Evolutionary conservation across 92 coral and sea anemone species (phyloP), one percentile per base, ranked within the genome.

Genomic region (Parazoanthus atlanticus): DNA sequence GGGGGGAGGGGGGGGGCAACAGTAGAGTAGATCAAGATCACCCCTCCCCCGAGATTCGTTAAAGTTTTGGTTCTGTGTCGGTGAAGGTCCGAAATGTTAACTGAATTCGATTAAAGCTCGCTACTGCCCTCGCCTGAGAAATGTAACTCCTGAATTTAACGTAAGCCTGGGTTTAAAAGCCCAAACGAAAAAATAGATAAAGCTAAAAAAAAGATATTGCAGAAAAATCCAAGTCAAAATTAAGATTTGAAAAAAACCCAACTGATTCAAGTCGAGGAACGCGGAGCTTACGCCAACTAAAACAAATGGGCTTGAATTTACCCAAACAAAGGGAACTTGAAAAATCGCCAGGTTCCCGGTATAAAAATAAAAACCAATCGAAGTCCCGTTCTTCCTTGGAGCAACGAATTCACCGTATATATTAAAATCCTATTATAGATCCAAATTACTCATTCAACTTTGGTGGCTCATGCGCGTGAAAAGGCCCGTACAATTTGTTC

Each of bases 391-490:
- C 43, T 74, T 74, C 23, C 25, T 17, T 40, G 21, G 86, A 16
- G 12, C 86, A 9, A 83, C 47, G 56, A 83, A 69, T 41, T 41
- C 64, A 70, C 36, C 87, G 52, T 69, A 84, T 84, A 84, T 84
- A 84, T 84, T 67, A 84, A 84, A 84, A 84, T 84, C 87, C 78
- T 43, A 84, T 84, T 46, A 84, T 47, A 70, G 17, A 84, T 84
- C 30, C 41, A n/a, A 70, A 19, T 70, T 56, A 36, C 85, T 46
- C 33, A 71, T 38, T 30, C 40, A 38, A 26, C 74, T 13, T 69
- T 30, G 41, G 21, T 47, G 21, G n/a, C 19, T 17, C 78, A 70
- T 69, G 78, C 65, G 41, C 76, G 67, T 84, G 65, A 70, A 71
- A 29, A 40, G 15, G 17, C 12, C 54, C 26, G 15, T 71, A 36